These are phyloP conservation scores for Microchrysa polita DNA, from an alignment of 2,888 invertebrate genomes.

Conservation along the genomic window DNA sequence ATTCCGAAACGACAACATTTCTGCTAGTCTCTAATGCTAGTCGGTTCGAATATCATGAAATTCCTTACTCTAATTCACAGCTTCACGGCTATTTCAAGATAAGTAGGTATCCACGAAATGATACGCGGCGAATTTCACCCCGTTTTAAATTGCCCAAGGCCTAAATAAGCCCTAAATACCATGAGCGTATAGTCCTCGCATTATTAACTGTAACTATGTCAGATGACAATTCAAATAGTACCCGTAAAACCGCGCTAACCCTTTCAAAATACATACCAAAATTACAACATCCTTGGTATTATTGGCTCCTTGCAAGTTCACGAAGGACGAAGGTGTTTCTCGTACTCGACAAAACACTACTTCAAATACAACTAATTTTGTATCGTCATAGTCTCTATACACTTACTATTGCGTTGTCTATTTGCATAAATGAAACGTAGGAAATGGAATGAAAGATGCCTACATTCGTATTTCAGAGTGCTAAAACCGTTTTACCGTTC, in stretches of 20 bases:
- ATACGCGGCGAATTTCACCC: too few relatives aligned
- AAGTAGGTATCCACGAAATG: slow-evolving; percentile 42
- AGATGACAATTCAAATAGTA: slow-evolving; percentile 20
- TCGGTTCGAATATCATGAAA: too few relatives aligned
- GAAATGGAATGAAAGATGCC: slow-evolving; percentile 19
- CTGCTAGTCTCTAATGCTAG: too few relatives aligned
- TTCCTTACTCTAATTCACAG: background rate
- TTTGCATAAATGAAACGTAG: slow-evolving; percentile 4
- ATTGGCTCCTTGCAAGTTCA: background rate
- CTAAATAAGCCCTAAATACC: slow-evolving; percentile 46
- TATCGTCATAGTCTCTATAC: slow-evolving; percentile 14
- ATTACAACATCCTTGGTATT: background rate
- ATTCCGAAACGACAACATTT: too few relatives aligned
- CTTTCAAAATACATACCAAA: slow-evolving; percentile 18
- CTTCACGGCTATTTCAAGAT: slow-evolving; percentile 33
- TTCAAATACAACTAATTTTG: slow-evolving; percentile 42
- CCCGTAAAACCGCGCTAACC: slow-evolving; percentile 28
- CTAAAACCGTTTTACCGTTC: too few relatives aligned
- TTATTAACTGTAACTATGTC: slow-evolving; percentile 39
- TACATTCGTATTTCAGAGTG: too few relatives aligned
- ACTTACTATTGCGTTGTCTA: slow-evolving; percentile 15
- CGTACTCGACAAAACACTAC: background rate
- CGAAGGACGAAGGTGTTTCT: background rate
- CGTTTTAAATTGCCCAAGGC: slow-evolving; percentile 41
- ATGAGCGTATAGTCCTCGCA: slow-evolving; percentile 39